Conservation (phyloP, 2,888 invertebrate genomes). For the Meloe dianella region DNA sequence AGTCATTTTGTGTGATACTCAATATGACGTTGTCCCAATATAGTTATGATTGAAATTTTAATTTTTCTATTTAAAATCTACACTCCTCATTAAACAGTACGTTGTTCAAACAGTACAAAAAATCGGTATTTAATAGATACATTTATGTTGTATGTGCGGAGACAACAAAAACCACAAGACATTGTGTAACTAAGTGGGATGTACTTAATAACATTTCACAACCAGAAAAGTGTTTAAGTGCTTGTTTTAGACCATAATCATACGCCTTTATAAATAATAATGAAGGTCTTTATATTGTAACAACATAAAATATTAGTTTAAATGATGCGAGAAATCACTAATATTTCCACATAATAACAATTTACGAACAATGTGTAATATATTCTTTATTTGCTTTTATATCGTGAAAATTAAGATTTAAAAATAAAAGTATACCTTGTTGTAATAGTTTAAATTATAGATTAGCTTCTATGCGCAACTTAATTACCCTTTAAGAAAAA, state of each 20-base stretch:
- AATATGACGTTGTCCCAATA: background rate
- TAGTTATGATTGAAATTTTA: background rate
- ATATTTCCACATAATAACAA: background rate
- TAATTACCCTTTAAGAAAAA: background rate
- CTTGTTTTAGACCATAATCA: slow-evolving; percentile 4
- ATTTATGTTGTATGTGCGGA: background rate
- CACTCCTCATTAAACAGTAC: background rate
- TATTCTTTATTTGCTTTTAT: background rate
- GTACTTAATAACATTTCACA: background rate
- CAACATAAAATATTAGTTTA: background rate
- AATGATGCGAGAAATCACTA: slow-evolving; percentile 1
- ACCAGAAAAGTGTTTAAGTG: slow-evolving; percentile 4
- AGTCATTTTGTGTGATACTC: background rate
- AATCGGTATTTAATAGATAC: background rate
- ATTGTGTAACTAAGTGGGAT: slow-evolving; percentile 1
- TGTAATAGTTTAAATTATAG: background rate
- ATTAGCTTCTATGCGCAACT: background rate
- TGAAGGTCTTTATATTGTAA: background rate
- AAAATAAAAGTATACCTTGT: background rate
- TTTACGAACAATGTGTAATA: too few relatives aligned
- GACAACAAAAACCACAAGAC: background rate
- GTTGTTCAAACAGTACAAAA: background rate
- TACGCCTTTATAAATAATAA: slow-evolving; percentile 3
- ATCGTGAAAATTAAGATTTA: background rate
- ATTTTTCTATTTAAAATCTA: background rate